These are phyloP conservation scores for Unio delphinus DNA, from an alignment of 2,888 invertebrate species.

Conservation along the genomic window DNA sequence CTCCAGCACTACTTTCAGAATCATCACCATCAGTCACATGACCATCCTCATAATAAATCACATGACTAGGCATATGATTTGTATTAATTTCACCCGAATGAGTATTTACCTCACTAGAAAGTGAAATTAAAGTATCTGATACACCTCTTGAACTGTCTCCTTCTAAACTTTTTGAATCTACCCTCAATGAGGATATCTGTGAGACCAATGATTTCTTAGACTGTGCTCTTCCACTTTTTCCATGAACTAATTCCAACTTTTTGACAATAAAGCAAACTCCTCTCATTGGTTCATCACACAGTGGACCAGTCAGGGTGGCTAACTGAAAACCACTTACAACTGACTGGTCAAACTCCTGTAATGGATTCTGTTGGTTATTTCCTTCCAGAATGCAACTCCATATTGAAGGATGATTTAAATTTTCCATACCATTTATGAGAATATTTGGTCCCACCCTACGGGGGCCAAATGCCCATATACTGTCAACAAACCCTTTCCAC, in stretches of 20 bases:
- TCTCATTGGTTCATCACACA: conserved; percentile 97
- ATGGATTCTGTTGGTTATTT: conserved; percentile 12
- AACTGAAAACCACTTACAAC: conserved; percentile 73
- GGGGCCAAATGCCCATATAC: conserved; percentile 94
- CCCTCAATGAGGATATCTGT: too few species aligned
- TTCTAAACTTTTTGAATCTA: too few species aligned
- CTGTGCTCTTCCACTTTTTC: neutral
- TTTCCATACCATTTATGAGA: conserved; percentile 84
- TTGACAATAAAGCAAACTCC: conserved; percentile 90
- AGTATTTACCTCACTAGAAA: too few species aligned
- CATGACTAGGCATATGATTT: too few species aligned
- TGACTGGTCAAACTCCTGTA: conserved; percentile 76
- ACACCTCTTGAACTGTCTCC: too few species aligned
- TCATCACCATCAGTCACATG: conserved; percentile 1
- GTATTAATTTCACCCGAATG: too few species aligned
- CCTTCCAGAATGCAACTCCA: conserved; percentile 55
- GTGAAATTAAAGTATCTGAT: too few species aligned
- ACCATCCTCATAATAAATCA: too few species aligned
- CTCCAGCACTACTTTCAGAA: conserved; percentile 4
- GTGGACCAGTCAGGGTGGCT: conserved; percentile 89
- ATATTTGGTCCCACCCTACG: conserved; percentile 91
- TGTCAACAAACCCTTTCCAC: conserved; percentile 70
- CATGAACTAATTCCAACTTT: conserved; percentile 78
- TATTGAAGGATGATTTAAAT: conserved; percentile 77
- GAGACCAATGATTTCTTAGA: neutral